Percentiles rank a stretch among this genome's conserved stretches.
Conservation (phyloP, 2,888 invertebrate species). For the Eurytoma adleriae region DNA sequence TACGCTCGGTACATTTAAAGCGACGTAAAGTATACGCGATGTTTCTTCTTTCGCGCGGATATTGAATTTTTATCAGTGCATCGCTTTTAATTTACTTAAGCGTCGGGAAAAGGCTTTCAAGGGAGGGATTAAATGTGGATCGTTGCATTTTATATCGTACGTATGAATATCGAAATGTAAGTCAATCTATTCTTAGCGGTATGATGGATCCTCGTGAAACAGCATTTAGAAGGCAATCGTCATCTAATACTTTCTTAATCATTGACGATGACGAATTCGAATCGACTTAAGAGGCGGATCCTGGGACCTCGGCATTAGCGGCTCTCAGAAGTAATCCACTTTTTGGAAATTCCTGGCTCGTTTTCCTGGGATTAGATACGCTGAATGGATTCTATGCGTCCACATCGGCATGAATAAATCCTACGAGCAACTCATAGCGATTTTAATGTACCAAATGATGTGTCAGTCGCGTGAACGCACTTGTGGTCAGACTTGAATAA, state of each 20-base stretch:
- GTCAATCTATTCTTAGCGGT: no score
- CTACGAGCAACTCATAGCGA: neutral
- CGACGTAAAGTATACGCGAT: no score
- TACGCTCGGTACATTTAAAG: no score
- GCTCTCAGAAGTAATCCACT: conserved; percentile 23
- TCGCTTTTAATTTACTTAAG: no score
- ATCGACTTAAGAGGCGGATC: neutral
- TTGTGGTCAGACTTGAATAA: conserved; percentile 23
- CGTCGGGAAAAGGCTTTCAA: no score
- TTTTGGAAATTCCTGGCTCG: conserved; percentile 17
- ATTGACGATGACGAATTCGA: conserved; percentile 43
- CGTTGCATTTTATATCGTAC: no score
- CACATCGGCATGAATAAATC: neutral
- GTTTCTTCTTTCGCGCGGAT: no score
- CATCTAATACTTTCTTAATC: conserved; percentile 30
- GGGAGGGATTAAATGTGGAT: no score
- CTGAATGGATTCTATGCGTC: neutral
- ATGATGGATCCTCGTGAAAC: neutral
- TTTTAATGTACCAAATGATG: neutral
- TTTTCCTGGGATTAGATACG: conserved; percentile 27
- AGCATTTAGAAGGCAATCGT: neutral
- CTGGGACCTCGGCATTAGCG: neutral
- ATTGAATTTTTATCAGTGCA: no score
- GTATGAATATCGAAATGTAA: no score
- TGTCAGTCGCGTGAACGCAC: neutral